Evolutionary conservation across 1,140 invertebrate species (phyloP), one percentile per base, ranked within the genome.

Genomic region (Trichonephila inaurata): DNA sequence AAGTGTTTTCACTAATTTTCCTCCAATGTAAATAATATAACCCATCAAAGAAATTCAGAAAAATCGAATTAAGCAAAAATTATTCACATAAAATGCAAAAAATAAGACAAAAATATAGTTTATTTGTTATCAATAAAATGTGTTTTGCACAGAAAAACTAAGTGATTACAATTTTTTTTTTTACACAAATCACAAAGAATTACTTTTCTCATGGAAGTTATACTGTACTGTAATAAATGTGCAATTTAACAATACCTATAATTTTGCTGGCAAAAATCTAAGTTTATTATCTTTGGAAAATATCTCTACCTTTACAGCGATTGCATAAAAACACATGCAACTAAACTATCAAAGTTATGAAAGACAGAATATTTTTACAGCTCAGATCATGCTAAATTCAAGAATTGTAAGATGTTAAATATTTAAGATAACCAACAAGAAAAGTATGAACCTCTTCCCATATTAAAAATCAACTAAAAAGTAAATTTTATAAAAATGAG

Each of bases 261-360:
- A 28, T 85, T 61, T 85, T 60, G 82, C 82, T 60, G 18, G 82
- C 58, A 85, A 85, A 85, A n/a, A 85, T 85, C 82, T 85, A 85
- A 85, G 82, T 44, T 24, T 85, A 40, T 40, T 40, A 60, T 85
- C n/a, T 85, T 85, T 85, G 44, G 24, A 85, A 85, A 85, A 85
- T 85, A 85, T 85, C 82, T 85, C 82, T 85, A 85, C n/a, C 60
- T 85, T 85, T 61, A 85, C 21, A 85, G 51, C n/a, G 4, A 24
- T 60, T 85, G 82, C 82, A 85, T 85, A 85, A 85, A 85, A 85
- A 85, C 81, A 85, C 82, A 85, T 85, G 58, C 58, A 60, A 85
- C 82, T 85, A 85, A 85, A 85, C 82, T 85, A 85, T 77, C 69
- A 77, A 60, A 85, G 44, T 85, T 85, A 85, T 85, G 82, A 85